Percentiles rank a stretch among this genome's conserved stretches.
These are phyloP conservation scores for Pristionchus mayeri DNA, from an alignment of 2,888 invertebrate genomes.

Conservation along the genomic window DNA sequence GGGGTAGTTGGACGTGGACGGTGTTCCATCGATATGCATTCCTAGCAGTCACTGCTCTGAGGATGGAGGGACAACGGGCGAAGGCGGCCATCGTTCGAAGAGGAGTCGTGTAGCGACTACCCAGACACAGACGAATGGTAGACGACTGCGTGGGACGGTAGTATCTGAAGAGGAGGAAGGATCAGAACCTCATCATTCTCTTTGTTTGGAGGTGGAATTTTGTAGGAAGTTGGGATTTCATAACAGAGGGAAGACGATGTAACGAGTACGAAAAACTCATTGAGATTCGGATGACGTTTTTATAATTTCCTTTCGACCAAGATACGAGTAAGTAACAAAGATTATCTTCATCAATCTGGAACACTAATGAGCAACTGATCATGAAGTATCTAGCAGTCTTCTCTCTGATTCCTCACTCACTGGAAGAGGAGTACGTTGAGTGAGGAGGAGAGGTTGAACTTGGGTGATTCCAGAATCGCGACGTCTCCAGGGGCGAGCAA, in stretches of 20 bases:
- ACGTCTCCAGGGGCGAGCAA: constrained; percentile 74
- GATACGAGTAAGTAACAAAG: too few species aligned
- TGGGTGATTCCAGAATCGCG: constrained; percentile 74
- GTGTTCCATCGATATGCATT: constrained; percentile 74
- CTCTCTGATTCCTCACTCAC: constrained; percentile 55
- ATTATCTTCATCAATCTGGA: too few species aligned
- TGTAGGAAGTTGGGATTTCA: too few species aligned
- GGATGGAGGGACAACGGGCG: constrained; percentile 72
- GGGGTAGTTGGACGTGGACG: constrained; percentile 73
- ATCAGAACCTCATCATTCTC: too few species aligned
- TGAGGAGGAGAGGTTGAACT: constrained; percentile 70
- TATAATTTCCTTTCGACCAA: too few species aligned
- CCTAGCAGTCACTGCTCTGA: constrained; percentile 71
- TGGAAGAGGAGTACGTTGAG: constrained; percentile 75
- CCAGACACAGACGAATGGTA: constrained; percentile 68
- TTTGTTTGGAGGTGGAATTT: too few species aligned
- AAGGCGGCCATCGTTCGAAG: constrained; percentile 70
- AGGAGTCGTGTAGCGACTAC: constrained; percentile 70
- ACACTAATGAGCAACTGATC: too few species aligned
- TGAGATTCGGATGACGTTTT: too few species aligned
- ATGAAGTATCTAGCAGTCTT: too few species aligned
- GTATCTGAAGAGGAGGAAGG: constrained; percentile 51
- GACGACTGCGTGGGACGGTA: constrained; percentile 72
- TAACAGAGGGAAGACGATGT: too few species aligned
- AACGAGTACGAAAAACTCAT: too few species aligned